These are phyloP conservation scores for Pardalotus punctatus DNA, from an alignment of 2,113 vertebrate genomes.

Conservation along the genomic window DNA sequence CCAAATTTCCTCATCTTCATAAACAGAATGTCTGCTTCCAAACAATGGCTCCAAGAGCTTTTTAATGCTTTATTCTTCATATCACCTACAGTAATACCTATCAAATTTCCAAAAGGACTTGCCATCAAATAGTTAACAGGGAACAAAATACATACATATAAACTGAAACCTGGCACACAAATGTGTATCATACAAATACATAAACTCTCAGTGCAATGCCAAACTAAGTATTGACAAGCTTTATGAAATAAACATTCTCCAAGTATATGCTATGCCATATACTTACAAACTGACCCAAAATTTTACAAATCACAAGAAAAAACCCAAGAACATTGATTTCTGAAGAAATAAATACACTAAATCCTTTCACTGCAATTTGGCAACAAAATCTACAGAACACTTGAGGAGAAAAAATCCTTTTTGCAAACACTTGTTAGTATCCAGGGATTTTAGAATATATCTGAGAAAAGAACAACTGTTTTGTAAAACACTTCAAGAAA, in stretches of 20 bases:
- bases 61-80: neutral
- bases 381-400: neutral
- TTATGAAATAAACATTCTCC: neutral
- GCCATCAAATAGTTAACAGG: neutral
- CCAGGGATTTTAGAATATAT: neutral
- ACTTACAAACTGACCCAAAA: neutral
- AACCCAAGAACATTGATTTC: rapidly evolving
- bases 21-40: neutral
- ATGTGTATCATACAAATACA: neutral
- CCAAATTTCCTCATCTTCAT: neutral
- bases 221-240: neutral
- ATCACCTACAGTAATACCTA: neutral
- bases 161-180: neutral
- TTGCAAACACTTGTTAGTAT: neutral
- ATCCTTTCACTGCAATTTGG: neutral
- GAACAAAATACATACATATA: neutral
- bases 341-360: neutral
- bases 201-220: neutral
- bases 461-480: neutral
- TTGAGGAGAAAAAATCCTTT: neutral
- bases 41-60: neutral
- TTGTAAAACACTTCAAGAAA: neutral
- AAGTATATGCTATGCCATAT: neutral
- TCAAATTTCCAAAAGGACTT: neutral
- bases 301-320: neutral